Evolutionary conservation across 2,797 vertebrate genomes (phyloP), one percentile per base, ranked within the genome.

Genomic region (Syngnathus rostellatus): DNA sequence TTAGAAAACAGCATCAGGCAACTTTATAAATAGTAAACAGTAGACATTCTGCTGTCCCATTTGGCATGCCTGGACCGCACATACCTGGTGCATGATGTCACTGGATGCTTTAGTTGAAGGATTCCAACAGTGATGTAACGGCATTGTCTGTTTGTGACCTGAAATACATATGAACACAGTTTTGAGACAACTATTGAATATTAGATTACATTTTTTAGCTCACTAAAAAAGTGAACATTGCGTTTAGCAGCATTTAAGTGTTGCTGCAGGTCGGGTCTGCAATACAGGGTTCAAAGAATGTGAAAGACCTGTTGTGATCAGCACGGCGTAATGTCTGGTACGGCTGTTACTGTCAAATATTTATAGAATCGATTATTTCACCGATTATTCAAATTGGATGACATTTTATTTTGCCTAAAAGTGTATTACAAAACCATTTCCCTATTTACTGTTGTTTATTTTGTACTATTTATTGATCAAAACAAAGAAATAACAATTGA

Each of bases 1-100:
- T 77, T 55, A 68, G 74, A 76, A 75, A 71, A 54, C 66, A 40
- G 48, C 23, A 40, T 68, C 45, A 58, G 62, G 53, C 70, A 66
- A 40, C 57, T 70, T 73, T 85, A 84, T 77, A 76, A 84, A 85
- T 85, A 85, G 78, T 72, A 48, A 77, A 74, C 68, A 65, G 70
- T 74, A 72, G 81, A 80, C 74, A 67, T 82, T 75, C 79, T 76
- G 80, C 72, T 71, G 69, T 70, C 79, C 38, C 10, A 67, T 69
- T 12, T 62, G 69, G 72, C 66, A 79, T 70, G 68, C 74, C 65
- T 78, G 48, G 61, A 8, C 64, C 65, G 76, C 78, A 80, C 63
- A 83, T 86, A 79, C 50, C 69, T 72, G 21, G 25, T 38, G 41
- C 63, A 69, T 82, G 77, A 81, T 84, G 78, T 83, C 72, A 84